A percentile compares a stretch with the other conserved stretches of the same genome.
phyloP scores from a whole-genome alignment of 2,113 vertebrate genomes.

The Glaucomys volans region DNA sequence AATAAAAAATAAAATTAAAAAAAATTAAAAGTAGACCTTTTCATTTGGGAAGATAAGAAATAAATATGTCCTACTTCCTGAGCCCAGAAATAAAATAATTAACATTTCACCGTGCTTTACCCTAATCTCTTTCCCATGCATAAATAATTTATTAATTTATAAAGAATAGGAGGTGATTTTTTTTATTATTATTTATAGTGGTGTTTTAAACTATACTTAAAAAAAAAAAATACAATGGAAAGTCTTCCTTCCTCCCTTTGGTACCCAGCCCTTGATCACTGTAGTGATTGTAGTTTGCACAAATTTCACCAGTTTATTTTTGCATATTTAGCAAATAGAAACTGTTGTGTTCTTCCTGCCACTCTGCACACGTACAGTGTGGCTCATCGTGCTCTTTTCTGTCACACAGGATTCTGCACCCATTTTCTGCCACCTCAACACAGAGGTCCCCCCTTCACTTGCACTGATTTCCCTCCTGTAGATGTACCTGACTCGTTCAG shows the following conservation, averaged over 20 bases:
- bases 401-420: neutral
- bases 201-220: neutral
- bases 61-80: neutral
- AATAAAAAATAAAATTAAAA: too few species aligned
- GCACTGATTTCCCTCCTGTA: neutral
- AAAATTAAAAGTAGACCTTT: neutral
- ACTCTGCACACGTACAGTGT: neutral
- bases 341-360: neutral
- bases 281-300: neutral
- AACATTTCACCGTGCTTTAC: neutral
- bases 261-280: neutral
- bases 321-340: neutral
- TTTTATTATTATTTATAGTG: neutral
- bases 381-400: neutral
- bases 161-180: neutral
- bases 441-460: neutral
- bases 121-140: neutral
- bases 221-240: neutral
- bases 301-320: neutral
- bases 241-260: neutral
- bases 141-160: slow-evolving; percentile 33
- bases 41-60: slow-evolving; percentile 39
- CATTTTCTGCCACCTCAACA: neutral
- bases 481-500: neutral
- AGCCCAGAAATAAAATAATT: neutral